Percentiles rank a stretch among this genome's conserved stretches.
phyloP scores from a whole-genome alignment of 2,113 vertebrate genomes.

The Herpailurus yagouaroundi region DNA sequence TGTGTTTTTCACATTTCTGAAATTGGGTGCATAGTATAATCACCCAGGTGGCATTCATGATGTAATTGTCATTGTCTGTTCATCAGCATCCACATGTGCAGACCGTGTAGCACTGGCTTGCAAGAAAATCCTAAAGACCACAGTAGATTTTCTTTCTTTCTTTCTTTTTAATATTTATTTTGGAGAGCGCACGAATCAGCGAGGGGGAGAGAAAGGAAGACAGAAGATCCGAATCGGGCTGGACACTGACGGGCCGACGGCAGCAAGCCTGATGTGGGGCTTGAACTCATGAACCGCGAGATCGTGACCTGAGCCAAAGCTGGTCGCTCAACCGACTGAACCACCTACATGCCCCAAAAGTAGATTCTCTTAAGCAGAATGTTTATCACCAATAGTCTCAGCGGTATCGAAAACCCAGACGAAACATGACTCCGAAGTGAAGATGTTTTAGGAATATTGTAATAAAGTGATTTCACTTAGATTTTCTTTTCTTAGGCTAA shows the following conservation, averaged over 20 bases:
- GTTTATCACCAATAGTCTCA: background rate
- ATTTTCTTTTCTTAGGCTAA: background rate
- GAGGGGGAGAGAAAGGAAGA: too few relatives aligned
- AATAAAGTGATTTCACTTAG: background rate
- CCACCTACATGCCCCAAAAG: background rate
- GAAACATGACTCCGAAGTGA: background rate
- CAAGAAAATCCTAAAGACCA: background rate
- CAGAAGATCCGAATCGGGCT: too few relatives aligned
- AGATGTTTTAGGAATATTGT: background rate
- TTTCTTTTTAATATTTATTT: too few relatives aligned
- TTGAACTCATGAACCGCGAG: too few relatives aligned
- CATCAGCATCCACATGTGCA: rapidly evolving
- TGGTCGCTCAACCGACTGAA: too few relatives aligned
- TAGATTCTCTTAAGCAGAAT: background rate
- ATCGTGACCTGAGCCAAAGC: too few relatives aligned
- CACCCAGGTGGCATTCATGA: background rate
- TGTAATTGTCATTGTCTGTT: background rate
- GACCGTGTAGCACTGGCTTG: background rate
- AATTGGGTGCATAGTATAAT: background rate
- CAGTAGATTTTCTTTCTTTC: background rate
- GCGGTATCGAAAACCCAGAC: background rate
- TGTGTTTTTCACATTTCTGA: background rate
- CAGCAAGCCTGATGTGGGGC: too few relatives aligned
- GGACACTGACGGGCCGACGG: too few relatives aligned
- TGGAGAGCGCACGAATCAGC: too few relatives aligned